Base-by-base conservation (phyloP, 2,888 invertebrate genomes). In the Philhelius pedissequus region DNA sequence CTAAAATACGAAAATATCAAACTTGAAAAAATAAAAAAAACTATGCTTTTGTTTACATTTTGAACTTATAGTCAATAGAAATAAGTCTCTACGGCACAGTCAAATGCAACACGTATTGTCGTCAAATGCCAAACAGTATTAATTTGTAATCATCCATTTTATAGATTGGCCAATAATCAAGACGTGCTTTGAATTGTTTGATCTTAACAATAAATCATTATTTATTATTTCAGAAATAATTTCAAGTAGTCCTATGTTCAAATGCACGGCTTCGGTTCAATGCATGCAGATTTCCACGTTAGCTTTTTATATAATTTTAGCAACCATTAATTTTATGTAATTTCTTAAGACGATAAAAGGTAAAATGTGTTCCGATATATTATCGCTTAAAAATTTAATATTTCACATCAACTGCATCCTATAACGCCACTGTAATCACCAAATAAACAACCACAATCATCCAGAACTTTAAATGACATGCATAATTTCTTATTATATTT, bases 401-500 rank as follows among this genome's bases (percentile, higher is more conserved):
- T 20, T 20, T 20, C 11, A 15, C 11, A 13, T 18, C 0, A 6
- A 48, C 22, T 22, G 22, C 22, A 48, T 48, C 13, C 22, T 22
- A 48, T 48, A 48, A 22, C 13, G 13, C 22, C 22, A 48, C 18
- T 1, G 11, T 6, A 11, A 18, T 56, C 54, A 22, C 11, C 35
- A 38, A 58, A 58, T 22, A 18, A 62, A 62, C 43, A 15, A 27
- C 27, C 7, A 62, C 15, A 27, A 62, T 18, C 38, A 25, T 27
- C 43, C 40, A 62, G 43, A 62, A 54, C 52, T 66, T 32, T 35
- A 11, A 54, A 82, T 58, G 48, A 77, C 60, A 68, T 82, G 66
- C 77, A 78, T 68, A 73, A 73, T 78, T 78, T 74, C 73, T 58
- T 80, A 60, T 68, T 80, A 69, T 74, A 80, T 80, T 80, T 75